A percentile compares a stretch with the other conserved stretches of the same genome.
These are phyloP conservation scores for Ommatoiulus sabulosus DNA, from an alignment of 2,888 invertebrate genomes.

Conservation along the genomic window DNA sequence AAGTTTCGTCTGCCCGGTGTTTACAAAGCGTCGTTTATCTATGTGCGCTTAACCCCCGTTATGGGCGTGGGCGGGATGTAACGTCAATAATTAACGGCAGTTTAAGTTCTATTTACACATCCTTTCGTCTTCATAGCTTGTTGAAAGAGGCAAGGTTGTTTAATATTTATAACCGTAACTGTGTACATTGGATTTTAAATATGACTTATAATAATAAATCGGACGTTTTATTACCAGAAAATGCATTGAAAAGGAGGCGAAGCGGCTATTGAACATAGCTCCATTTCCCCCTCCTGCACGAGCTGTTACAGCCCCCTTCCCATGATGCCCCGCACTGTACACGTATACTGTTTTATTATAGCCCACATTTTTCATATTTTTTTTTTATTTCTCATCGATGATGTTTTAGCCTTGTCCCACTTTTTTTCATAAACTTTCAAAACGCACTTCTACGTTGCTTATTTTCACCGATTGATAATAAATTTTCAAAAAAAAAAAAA, in stretches of 20 bases:
- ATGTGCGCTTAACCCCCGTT: not conserved
- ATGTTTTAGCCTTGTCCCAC: conserved; percentile 28
- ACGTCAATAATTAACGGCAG: not conserved
- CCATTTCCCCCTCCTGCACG: too few species aligned
- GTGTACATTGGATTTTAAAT: not conserved
- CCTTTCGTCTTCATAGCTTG: not conserved
- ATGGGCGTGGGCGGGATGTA: not conserved
- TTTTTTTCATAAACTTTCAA: not conserved
- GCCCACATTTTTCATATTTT: not conserved
- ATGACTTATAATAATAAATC: not conserved
- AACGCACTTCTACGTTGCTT: not conserved
- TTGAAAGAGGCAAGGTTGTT: not conserved
- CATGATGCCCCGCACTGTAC: not conserved
- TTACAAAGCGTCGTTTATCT: too few species aligned
- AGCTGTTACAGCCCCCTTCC: not conserved
- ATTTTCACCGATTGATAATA: not conserved
- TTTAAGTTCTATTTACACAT: not conserved
- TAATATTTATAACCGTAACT: not conserved
- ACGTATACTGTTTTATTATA: not conserved
- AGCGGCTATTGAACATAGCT: not conserved
- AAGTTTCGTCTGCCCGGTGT: too few species aligned
- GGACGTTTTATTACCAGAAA: not conserved
- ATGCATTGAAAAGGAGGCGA: not conserved
- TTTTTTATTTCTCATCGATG: conserved; percentile 13
- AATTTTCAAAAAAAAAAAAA: not conserved